These are phyloP conservation scores for Alligator sinensis DNA, from an alignment of 2,113 vertebrate genomes.

Conservation along the genomic window DNA sequence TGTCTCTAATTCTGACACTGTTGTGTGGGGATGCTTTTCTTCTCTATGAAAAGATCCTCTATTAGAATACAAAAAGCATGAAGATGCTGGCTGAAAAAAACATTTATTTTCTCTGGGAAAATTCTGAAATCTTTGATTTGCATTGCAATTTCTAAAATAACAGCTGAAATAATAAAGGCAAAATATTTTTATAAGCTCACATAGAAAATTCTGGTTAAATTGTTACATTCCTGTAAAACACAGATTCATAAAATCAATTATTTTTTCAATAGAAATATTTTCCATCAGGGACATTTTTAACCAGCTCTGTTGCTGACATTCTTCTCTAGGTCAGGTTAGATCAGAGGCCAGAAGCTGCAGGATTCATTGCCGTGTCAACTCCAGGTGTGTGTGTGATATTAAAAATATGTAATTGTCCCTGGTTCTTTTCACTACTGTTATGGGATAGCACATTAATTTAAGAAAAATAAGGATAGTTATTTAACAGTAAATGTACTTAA, in stretches of 20 bases:
- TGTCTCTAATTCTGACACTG: not conserved
- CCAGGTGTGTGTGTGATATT: not conserved
- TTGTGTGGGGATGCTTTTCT: not conserved
- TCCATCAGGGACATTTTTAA: not conserved
- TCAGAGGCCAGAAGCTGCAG: not conserved
- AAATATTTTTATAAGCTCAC: not conserved
- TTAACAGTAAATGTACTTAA: not conserved
- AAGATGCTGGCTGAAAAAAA: not conserved
- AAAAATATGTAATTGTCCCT: not conserved
- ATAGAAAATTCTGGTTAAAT: not conserved
- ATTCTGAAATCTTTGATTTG: not conserved
- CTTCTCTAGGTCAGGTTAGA: not conserved
- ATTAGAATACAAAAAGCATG: not conserved
- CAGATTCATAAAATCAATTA: not conserved
- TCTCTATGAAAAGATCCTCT: not conserved
- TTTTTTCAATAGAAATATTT: not conserved
- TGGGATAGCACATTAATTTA: not conserved
- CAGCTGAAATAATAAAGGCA: not conserved
- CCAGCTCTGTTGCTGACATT: not conserved
- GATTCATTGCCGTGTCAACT: not conserved
- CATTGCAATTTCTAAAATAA: not conserved
- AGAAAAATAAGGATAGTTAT: not conserved
- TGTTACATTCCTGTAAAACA: not conserved
- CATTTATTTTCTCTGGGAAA: fast-evolving
- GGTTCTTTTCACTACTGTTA: not conserved